Percentiles rank a stretch among this genome's conserved stretches.
phyloP scores from a whole-genome alignment of 1,140 invertebrate genomes.

The Heliconius melpomene region DNA sequence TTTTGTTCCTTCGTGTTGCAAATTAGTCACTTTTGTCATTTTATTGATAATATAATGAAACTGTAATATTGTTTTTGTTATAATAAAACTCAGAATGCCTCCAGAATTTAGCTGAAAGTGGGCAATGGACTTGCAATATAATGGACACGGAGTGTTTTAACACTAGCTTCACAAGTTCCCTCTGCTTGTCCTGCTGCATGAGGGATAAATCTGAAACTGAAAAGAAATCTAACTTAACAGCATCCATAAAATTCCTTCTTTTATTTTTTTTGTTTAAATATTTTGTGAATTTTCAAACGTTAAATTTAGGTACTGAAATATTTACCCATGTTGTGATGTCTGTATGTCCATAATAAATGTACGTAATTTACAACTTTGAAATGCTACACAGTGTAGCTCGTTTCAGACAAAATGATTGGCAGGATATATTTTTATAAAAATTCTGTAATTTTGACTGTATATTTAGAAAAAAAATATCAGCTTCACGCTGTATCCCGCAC shows the following conservation, averaged over 20 bases:
- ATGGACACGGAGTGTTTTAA: too few relatives aligned
- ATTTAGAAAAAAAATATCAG: not conserved
- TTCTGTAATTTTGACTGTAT: not conserved
- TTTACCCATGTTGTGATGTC: not conserved
- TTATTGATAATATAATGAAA: not conserved
- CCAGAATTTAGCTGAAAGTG: too few relatives aligned
- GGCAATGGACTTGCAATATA: too few relatives aligned
- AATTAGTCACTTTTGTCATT: slow-evolving; percentile 2
- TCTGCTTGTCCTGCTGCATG: too few relatives aligned
- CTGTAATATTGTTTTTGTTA: not conserved
- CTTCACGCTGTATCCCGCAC: too few relatives aligned
- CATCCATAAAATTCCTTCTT: too few relatives aligned
- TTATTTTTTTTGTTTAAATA: not conserved
- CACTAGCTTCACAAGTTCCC: too few relatives aligned
- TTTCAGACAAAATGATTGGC: not conserved
- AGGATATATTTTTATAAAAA: not conserved
- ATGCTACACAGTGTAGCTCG: not conserved
- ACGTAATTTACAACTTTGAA: slow-evolving; percentile 3
- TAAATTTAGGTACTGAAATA: not conserved
- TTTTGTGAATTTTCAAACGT: not conserved
- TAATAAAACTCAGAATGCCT: not conserved
- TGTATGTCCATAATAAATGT: not conserved
- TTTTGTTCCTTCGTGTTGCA: not conserved
- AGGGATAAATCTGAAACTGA: too few relatives aligned
- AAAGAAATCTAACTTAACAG: too few relatives aligned